Base-by-base conservation (phyloP, 2,113 vertebrate species). In the Anarrhichthys ocellatus region DNA sequence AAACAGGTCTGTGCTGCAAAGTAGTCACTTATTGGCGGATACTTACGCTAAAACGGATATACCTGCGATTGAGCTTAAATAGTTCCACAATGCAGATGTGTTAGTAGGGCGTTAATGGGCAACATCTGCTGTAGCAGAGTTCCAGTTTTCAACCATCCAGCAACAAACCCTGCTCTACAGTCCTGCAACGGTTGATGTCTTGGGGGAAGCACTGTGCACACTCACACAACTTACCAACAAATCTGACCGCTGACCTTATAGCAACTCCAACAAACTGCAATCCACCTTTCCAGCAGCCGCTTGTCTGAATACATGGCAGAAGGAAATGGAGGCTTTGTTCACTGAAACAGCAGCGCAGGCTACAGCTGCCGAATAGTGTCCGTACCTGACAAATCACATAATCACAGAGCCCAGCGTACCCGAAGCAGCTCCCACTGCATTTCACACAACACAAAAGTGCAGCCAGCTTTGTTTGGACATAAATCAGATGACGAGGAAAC, bases 211-310 rank as follows among this genome's bases (percentile, higher is more conserved):
- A 17, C 13, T 29, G 48, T 40, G 29, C 63, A 27, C 67, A 63
- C 18, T 8, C 50, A 32, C 69, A 59, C 64, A 73, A 54, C 52
- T n/a, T 3, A 54, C 54, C 42, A 75, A 46, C n/a, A 59, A 24
- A 78, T 48, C 76, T 74, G 86, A 83, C 92, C 84, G 84, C 87
- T 80, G 87, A 88, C 82, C 73, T 91, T 73, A 71, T 9, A 44
- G 65, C 2, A 15, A 67, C 82, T 73, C 7, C 11, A 82, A 24
- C 52, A 82, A 76, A 80, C 72, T 80, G 10, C 9, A 48, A 6
- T 46, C 83, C 68, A 68, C 63, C 70, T 67, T 66, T 80, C 74
- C 17, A 62, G 78, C 58, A 54, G 75, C 59, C 62, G 40, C 70
- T 76, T 46, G 69, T 76, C 29, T 22, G 58, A 76, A 32, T 32